Conservation (phyloP, 30 jellyfish, hydroid and myxozoan species). For the Phacellophora camtschatica region DNA sequence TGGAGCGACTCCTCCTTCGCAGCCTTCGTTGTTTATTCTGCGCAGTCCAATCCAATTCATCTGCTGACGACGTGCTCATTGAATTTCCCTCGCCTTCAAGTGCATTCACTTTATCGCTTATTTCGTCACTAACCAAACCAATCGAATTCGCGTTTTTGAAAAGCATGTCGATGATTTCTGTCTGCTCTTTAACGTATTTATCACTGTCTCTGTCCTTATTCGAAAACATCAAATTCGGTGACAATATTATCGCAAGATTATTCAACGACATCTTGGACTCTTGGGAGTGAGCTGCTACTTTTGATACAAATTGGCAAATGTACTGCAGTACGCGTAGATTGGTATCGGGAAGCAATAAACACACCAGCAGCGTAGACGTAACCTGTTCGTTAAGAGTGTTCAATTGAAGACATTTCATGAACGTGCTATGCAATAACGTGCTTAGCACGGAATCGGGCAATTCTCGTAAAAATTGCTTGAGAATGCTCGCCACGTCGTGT, state of each 20-base stretch:
- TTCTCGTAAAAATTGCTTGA: conserved; percentile 92
- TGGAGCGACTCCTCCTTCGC: conserved; percentile 90
- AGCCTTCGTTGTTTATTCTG: conserved; percentile 24
- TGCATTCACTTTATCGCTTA: conserved; percentile 62
- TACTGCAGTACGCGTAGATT: conserved; percentile 87
- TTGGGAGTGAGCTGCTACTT: conserved; percentile 90
- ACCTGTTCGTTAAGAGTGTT: conserved; percentile 66
- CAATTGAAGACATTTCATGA: conserved; percentile 74
- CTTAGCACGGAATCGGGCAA: conserved; percentile 93
- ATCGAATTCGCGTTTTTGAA: conserved; percentile 69
- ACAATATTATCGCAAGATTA: conserved; percentile 87
- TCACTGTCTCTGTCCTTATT: conserved; percentile 80
- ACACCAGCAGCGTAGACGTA: conserved; percentile 77
- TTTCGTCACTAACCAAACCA: conserved; percentile 86
- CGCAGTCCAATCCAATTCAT: conserved; percentile 80
- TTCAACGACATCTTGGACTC: conserved; percentile 91
- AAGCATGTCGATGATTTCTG: conserved; percentile 84
- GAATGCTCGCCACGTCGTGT: conserved; percentile 89
- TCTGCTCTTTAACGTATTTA: conserved; percentile 82
- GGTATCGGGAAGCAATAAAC: conserved; percentile 91
- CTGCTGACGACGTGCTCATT: conserved; percentile 92
- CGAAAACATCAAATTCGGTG: conserved; percentile 92
- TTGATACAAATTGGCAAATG: conserved; percentile 73
- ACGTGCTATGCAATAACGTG: conserved; percentile 52
- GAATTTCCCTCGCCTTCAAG: conserved; percentile 65